Evolutionary conservation across 2,888 invertebrate species (phyloP), one percentile per base, ranked within the genome.

Genomic region (Neuroscelio doddi): DNA sequence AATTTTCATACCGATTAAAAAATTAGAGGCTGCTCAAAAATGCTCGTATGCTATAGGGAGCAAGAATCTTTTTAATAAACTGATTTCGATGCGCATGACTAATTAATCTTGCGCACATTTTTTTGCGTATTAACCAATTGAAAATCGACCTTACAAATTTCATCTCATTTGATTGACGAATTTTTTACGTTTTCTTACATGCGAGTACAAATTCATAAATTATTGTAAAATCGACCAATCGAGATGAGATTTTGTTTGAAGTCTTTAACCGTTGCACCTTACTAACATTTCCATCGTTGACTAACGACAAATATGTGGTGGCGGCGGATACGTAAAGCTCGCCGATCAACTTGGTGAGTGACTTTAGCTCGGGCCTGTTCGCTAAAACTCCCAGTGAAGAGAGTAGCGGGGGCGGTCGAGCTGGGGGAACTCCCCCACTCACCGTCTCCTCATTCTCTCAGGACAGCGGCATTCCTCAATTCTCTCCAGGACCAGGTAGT

Each of bases 301-400:
- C 74, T 75, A 78, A 78, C 74, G 67, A 73, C 55, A 69, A 75
- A 71, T 79, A 69, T 83, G 75, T 83, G 75, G 80, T 81, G 81
- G 78, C 78, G 77, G 72, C 73, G 78, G 72, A 73, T 69, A 42
- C 75, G 69, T 82, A 80, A 85, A 94, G 94, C 88, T 95, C 95
- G 83, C 95, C 95, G 83, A 94, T 95, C 88, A 94, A 94, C 89
- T 90, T 97, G 89, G 96, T 96, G 86, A 91, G 89, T 84, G 96
- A 96, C 90, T 94, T 97, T 88, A 95, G 96, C 86, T 93, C 95
- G 82, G 96, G 96, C 86, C 90, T 96, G 86, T 95, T 96, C 89
- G 93, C 92, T 89, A 94, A 94, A 89, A 95, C 94, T 81, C 94
- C 94, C 83, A 94, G 94, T 85, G 95, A 95, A 88, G 94, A 94